Base-by-base conservation (phyloP, 2,113 vertebrate genomes). In the Butastur rufipennis region DNA sequence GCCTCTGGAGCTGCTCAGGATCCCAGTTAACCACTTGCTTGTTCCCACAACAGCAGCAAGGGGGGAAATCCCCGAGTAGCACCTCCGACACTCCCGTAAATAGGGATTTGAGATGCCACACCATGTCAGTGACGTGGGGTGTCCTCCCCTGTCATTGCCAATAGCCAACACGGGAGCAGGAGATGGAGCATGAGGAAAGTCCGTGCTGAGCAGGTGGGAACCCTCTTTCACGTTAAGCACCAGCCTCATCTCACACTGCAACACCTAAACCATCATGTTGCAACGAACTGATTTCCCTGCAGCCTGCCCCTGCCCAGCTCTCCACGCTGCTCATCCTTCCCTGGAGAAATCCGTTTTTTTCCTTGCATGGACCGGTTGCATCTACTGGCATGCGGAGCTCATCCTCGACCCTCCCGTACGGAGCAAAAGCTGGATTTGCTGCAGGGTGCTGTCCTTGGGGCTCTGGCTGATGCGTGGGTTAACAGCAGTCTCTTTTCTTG, bases 111-210 rank as follows among this genome's bases (percentile, higher is more conserved):
- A 62, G 80, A 16, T 78, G 43, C n/a, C 58, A 19, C 65, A 10
- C 1, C 7, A 3, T 4, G 48, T 18, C 63, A 3, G 32, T n/a
- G 50, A n/a, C 2, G 0, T 2, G 40, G n/a, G 14, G 6, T 9
- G 48, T 20, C 68, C 50, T 65, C 77, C 62, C 0, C 0, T 20
- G 40, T 25, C 68, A 4, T 6, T 48, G 65, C 36, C 77, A 26
- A 14, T 3, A 25, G 9, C 8, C 18, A 9, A 7, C 0, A 0
- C 9, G 13, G 62, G 25, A 67, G 45, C 45, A 23, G 80, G 59
- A 52, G 52, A 9, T 11, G 65, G 65, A 36, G 59, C 10, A 10
- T 29, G n/a, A 85, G 32, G 53, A 48, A 68, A 23, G 26, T 25
- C 53, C 1, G 0, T 10, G 42, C 27, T 19, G 55, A 26, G 74